Evolutionary conservation across 2,797 vertebrate species (phyloP).

Genomic region (Borostomias antarcticus): DNA sequence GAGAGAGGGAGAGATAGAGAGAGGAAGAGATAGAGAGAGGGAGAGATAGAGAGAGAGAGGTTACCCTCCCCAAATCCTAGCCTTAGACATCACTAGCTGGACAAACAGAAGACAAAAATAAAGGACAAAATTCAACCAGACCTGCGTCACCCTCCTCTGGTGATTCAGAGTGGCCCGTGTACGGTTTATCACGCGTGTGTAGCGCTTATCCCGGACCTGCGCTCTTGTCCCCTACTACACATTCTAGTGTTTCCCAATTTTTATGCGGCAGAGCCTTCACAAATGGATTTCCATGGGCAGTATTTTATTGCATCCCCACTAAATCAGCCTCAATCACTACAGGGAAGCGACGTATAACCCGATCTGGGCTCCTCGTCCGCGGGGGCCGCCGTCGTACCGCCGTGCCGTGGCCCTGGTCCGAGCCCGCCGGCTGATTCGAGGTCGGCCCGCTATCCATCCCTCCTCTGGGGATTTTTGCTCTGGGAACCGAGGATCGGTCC

Average conservation of each 20-base stretch:
- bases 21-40: background rate
- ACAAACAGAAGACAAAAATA: background rate
- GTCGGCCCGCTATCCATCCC: conserved; percentile 5
- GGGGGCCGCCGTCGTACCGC: too few relatives aligned
- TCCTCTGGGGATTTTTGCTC: background rate
- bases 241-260: too few relatives aligned
- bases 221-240: background rate
- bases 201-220: too few relatives aligned
- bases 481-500: conserved; percentile 4
- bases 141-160: background rate
- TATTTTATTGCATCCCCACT: too few relatives aligned
- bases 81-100: background rate
- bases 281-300: too few relatives aligned
- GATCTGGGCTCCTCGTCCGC: too few relatives aligned
- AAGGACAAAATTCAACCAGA: background rate
- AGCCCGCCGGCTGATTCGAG: conserved; percentile 6
- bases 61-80: background rate
- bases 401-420: too few relatives aligned
- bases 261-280: too few relatives aligned
- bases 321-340: too few relatives aligned
- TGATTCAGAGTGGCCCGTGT: too few relatives aligned
- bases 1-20: background rate
- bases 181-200: too few relatives aligned
- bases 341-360: too few relatives aligned
- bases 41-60: background rate